Base-by-base conservation (phyloP, 1,140 invertebrate species). In the Akabosia matsudoensis region DNA sequence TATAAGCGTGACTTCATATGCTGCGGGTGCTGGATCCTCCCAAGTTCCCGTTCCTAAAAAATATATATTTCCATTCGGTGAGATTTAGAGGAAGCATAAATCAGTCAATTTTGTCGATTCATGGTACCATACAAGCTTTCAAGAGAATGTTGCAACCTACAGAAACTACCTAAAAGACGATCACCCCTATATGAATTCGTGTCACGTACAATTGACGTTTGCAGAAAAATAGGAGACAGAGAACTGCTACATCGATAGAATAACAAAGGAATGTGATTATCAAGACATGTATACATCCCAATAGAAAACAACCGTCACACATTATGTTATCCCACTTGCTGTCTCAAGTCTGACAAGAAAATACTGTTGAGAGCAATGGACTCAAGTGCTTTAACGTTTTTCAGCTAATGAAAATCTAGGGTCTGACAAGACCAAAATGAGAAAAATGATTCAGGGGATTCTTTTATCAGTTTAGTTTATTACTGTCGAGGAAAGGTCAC, bases 1-100 rank as follows among this genome's bases (percentile, higher is more conserved):
- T 87, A 94, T 92, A 77, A 96, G 87, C 34, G 92, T 93, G 80
- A 93, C 90, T 76, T 84, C 79, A n/a, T 84, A 84, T 75, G 82
- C 79, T 33, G 74, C 37, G 0, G 80, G 80, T n/a, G 80, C 51
- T 16, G 56, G 56, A 83, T 78, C 82, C 79, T 81, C 84, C 84
- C 76, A 84, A 22, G 51, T 82, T 77, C 73, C 83, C 79, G 75
- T 83, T 31, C 61, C 61, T 67, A 24, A n/a, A 56, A 56, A 56
- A n/a, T n/a, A n/a, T n/a, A n/a, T n/a, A n/a, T n/a, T 56, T 56
- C 24, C 13, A 56, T 56, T 4, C 7, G 7, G 18, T 45, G 14
- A 22, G 54, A 56, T 67, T 67, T 67, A 67, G 61, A 30, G 22
- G 61, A 22, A 31, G 31, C 10, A 67, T 67, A 67, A 67, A 67